Conservation (phyloP, 2,888 invertebrate species). For the Brachypalpus laphriformis region DNA sequence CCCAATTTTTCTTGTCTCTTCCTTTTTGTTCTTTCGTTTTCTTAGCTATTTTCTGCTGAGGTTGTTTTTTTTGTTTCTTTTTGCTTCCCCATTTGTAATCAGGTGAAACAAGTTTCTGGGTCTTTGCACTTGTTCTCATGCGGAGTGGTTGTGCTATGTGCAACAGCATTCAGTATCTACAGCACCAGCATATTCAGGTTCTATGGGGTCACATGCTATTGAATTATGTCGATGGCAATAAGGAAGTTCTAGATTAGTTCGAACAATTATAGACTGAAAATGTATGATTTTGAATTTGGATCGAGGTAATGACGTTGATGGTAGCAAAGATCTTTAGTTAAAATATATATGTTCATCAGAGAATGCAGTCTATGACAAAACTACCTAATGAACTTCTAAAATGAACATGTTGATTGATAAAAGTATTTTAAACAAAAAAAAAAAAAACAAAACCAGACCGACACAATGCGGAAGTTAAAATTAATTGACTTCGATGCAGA, state of each 20-base stretch:
- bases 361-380: background rate
- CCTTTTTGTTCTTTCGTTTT: background rate
- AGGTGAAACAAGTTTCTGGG: constrained; percentile 74
- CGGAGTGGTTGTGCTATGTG: constrained; percentile 26
- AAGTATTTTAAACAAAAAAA: background rate
- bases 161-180: constrained; percentile 17
- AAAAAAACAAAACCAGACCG: constrained; percentile 32
- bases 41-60: constrained; percentile 14
- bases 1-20: background rate
- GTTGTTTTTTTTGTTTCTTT: constrained; percentile 9
- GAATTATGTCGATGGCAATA: constrained; percentile 64
- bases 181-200: constrained; percentile 45
- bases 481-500: constrained; percentile 42
- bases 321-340: background rate
- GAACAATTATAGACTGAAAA: constrained; percentile 58
- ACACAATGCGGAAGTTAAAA: constrained; percentile 52
- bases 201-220: constrained; percentile 71
- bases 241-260: constrained; percentile 62
- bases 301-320: background rate
- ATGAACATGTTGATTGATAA: background rate
- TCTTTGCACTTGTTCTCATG: constrained; percentile 71
- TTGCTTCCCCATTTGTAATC: constrained; percentile 50
- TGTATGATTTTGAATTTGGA: constrained; percentile 47
- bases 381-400: background rate
- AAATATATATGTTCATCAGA: background rate